Evolutionary conservation across 2,797 vertebrate species (phyloP), one percentile per base, ranked within the genome.

Genomic region (Danionella dracula): DNA sequence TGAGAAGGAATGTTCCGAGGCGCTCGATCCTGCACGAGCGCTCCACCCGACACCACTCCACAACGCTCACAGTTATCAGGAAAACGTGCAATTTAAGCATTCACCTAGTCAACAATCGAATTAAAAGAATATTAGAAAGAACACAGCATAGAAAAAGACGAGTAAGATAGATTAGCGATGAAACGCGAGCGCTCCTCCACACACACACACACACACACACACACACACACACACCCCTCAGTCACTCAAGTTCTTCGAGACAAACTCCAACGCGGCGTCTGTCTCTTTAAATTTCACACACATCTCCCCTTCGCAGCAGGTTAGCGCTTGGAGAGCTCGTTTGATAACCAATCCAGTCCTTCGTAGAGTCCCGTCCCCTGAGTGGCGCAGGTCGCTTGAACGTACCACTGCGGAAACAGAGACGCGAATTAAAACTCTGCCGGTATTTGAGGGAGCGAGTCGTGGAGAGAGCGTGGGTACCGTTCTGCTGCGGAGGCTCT

Each of bases 311-410:
- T 27, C 23, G 23, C 23, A 27, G 23, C 60, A 5, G 34, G 15
- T 44, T 74, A 74, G 50, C 9, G 72, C 19, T 74, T 74, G 49
- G 66, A 74, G 42, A 74, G 72, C 50, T 74, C 90, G 0, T 80
- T 82, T 80, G 91, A 93, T 74, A 94, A 86, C 92, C 92, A 94
- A 76, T 94, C 93, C 56, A 95, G 89, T 78, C 93, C 93, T 48
- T 94, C 93, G 12, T 92, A 94, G 19, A 95, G 87, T 64, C 93
- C 93, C 0, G 78, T 85, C 72, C 93, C 93, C 66, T 92, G 89
- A 48, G 90, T 93, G 16, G 93, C 93, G 10, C 92, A 93, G 57
- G 93, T 90, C 1, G 89, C 85, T 85, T 93, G 86, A 38, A 94
- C 83, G 0, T 92, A 81, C 93, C 93, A 94, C 93, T 95, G 88